A percentile compares a stretch with the other conserved stretches of the same genome.
Evolutionary conservation across 2,888 invertebrate species (phyloP).

Genomic region (Spisula solida): DNA sequence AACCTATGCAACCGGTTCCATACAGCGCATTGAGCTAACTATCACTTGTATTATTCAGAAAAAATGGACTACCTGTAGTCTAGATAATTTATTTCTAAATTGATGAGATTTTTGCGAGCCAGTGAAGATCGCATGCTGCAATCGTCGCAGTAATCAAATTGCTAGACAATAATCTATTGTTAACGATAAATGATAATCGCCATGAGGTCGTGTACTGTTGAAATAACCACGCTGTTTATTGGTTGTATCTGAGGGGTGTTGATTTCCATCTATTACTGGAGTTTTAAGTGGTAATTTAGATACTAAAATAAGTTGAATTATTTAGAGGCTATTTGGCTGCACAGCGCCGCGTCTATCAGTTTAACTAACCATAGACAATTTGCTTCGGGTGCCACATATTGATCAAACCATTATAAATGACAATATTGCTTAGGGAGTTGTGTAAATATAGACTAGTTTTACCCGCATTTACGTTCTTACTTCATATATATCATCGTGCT

Average conservation of each 20-base stretch:
- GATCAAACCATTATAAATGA: background rate
- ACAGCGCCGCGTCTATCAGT: background rate
- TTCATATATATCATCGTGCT: background rate
- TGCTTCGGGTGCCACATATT: background rate
- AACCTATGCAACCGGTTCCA: background rate
- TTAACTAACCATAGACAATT: background rate
- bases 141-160: background rate
- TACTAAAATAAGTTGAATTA: constrained; percentile 15
- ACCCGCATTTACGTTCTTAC: background rate
- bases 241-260: background rate
- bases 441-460: background rate
- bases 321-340: background rate
- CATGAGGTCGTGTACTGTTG: background rate
- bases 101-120: constrained; percentile 25
- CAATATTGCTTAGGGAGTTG: background rate
- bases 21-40: background rate
- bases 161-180: background rate
- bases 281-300: constrained; percentile 16
- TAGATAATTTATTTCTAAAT: background rate
- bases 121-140: background rate
- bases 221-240: background rate
- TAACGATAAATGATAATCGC: background rate
- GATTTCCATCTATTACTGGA: background rate
- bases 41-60: background rate
- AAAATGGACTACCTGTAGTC: background rate